Conservation (phyloP, 1,140 invertebrate species). For the Acromyrmex charruanus region DNA sequence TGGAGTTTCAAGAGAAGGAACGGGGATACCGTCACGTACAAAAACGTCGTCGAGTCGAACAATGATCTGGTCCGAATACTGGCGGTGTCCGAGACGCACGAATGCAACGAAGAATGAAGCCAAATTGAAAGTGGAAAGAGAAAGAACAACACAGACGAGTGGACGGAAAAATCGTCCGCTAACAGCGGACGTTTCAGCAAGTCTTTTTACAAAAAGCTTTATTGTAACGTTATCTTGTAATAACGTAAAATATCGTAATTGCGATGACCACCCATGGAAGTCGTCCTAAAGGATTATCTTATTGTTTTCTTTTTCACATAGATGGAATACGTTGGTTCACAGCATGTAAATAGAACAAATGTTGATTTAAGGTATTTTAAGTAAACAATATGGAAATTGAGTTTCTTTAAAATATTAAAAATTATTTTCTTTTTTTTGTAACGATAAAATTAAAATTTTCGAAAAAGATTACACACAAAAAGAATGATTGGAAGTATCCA, state of each 20-base stretch:
- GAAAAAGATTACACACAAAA: too few relatives aligned
- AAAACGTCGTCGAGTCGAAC: constrained; percentile 83
- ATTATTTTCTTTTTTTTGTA: neutral
- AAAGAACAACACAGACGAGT: constrained; percentile 47
- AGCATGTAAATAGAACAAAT: constrained; percentile 13
- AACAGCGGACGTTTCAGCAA: neutral
- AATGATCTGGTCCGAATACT: constrained; percentile 85
- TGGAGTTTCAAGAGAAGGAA: constrained; percentile 79
- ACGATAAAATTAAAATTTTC: neutral
- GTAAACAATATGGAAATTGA: neutral
- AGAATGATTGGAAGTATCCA: too few relatives aligned
- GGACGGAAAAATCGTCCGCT: neutral
- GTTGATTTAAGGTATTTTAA: neutral
- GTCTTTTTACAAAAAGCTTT: constrained; percentile 5
- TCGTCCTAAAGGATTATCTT: neutral
- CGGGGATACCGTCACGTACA: constrained; percentile 83
- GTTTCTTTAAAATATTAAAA: neutral
- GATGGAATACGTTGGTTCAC: neutral
- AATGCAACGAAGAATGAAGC: constrained; percentile 80
- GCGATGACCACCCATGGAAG: neutral
- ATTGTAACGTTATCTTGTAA: constrained; percentile 28
- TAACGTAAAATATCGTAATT: constrained; percentile 21
- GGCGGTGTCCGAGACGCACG: constrained; percentile 76
- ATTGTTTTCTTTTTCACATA: neutral
- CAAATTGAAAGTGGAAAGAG: constrained; percentile 64